A percentile compares a stretch with the other conserved stretches of the same genome.
These are phyloP conservation scores for Zonitis immaculata DNA, from an alignment of 2,888 invertebrate species.

Conservation along the genomic window DNA sequence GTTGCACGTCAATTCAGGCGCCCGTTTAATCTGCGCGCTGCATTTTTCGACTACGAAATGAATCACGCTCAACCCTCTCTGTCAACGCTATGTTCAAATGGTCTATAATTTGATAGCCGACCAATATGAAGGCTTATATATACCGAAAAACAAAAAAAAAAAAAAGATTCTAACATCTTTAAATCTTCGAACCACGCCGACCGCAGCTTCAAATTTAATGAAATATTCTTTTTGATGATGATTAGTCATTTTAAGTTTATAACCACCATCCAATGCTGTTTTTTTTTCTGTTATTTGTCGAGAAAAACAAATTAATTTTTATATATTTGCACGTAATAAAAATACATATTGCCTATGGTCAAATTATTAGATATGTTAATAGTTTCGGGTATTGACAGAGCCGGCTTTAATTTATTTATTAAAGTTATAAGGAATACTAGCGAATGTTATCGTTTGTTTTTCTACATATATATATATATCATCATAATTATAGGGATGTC, in stretches of 20 bases:
- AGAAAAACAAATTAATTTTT: not conserved
- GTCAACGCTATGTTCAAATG: constrained; percentile 39
- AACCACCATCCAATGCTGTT: too few species aligned
- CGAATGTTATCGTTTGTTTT: too few species aligned
- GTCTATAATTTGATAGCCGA: constrained; percentile 37
- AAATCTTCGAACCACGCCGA: not conserved
- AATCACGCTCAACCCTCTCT: constrained; percentile 39
- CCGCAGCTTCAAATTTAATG: not conserved
- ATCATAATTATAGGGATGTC: too few species aligned
- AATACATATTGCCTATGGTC: constrained; percentile 21
- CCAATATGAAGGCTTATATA: too few species aligned
- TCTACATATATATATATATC: too few species aligned
- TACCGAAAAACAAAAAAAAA: too few species aligned
- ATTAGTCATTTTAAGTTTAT: not conserved
- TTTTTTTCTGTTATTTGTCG: too few species aligned
- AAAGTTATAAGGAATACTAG: too few species aligned
- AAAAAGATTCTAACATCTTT: constrained; percentile 16
- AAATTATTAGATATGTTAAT: constrained; percentile 40
- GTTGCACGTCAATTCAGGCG: constrained; percentile 20
- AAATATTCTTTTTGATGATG: not conserved
- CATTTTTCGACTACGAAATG: constrained; percentile 30
- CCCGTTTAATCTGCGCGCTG: constrained; percentile 25
- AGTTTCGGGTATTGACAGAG: constrained; percentile 23
- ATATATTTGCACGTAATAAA: constrained; percentile 19
- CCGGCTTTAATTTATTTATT: too few species aligned